Base-by-base conservation (phyloP, 2,888 invertebrate genomes). In the Clivina fossor region DNA sequence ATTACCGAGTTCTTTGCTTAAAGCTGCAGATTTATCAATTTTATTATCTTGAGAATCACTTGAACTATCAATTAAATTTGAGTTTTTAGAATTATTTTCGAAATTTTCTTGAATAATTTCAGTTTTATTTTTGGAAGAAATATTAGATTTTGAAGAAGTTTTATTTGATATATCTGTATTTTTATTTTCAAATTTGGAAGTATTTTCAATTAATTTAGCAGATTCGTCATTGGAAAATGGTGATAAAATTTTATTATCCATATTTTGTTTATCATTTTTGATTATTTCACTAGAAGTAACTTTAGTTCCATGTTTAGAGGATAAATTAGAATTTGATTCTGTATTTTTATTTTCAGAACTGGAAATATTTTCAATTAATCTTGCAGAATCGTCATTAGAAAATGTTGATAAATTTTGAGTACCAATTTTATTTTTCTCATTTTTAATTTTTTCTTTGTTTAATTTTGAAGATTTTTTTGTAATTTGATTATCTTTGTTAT, bases 381-480 rank as follows among this genome's bases (percentile, higher is more conserved):
- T 24, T 24, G 9, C 4, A 24, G 26, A 24, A 24, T 24, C 26
- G 26, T 24, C 26, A 24, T 9, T 7, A n/a, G n/a, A n/a, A n/a
- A n/a, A n/a, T n/a, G n/a, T n/a, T n/a, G n/a, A n/a, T n/a, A n/a
- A n/a, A n/a, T n/a, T n/a, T n/a, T n/a, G n/a, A 4, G 9, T 9
- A 24, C 26, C 9, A 24, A 24, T 24, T 24, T 24, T 24, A 4
- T 24, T 4, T 24, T 24, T 9, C 9, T 24, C 26, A 24, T 7
- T 24, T 7, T 24, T 9, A 24, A 24, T 24, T 24, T 61, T 64
- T 41, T 38, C 24, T 9, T 2, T 4, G 30, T 24, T 48, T 13
- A 40, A 49, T 24, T 47, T 47, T 40, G 22, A 49, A 13, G 33
- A 4, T n/a, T 40, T 20, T n/a, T 20, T 8, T 32, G 35, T 32